These are phyloP conservation scores for Nematolebias whitei DNA, from an alignment of 2,113 vertebrate genomes.

Conservation along the genomic window DNA sequence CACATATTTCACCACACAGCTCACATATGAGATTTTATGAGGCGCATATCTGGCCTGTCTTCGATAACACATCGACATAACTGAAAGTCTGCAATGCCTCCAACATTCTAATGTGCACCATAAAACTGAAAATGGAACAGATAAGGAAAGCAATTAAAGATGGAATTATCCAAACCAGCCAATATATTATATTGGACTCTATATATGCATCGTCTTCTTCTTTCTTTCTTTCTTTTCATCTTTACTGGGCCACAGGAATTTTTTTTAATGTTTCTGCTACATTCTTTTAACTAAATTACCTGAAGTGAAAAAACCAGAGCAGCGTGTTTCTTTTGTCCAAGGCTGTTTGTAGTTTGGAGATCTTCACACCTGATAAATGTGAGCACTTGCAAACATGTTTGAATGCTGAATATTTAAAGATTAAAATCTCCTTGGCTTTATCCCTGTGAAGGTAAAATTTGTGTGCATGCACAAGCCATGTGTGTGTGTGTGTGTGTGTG, in stretches of 20 bases:
- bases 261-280: constrained; percentile 36
- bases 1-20: constrained; percentile 43
- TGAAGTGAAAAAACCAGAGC: constrained; percentile 39
- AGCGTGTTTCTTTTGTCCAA: constrained; percentile 26
- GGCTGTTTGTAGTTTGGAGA: constrained; percentile 49
- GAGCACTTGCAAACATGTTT: constrained; percentile 35
- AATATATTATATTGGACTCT: constrained; percentile 13
- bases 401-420: constrained; percentile 43
- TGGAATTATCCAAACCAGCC: constrained; percentile 16
- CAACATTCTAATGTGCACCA: constrained; percentile 7
- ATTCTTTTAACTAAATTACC: constrained; percentile 34
- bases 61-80: constrained; percentile 9
- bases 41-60: constrained; percentile 20
- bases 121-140: constrained; percentile 9
- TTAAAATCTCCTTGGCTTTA: constrained; percentile 57
- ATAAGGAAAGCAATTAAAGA: constrained; percentile 6
- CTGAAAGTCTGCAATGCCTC: constrained; percentile 2
- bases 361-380: constrained; percentile 47
- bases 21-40: constrained; percentile 45
- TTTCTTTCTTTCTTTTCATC: constrained; percentile 27
- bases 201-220: constrained; percentile 7
- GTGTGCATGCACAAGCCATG: background rate
- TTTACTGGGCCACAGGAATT: constrained; percentile 39
- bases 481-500: background rate
- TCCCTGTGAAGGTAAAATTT: constrained; percentile 39